Conservation (phyloP, 30 jellyfish, hydroid and myxozoan genomes). For the Aurelia sp. region DNA sequence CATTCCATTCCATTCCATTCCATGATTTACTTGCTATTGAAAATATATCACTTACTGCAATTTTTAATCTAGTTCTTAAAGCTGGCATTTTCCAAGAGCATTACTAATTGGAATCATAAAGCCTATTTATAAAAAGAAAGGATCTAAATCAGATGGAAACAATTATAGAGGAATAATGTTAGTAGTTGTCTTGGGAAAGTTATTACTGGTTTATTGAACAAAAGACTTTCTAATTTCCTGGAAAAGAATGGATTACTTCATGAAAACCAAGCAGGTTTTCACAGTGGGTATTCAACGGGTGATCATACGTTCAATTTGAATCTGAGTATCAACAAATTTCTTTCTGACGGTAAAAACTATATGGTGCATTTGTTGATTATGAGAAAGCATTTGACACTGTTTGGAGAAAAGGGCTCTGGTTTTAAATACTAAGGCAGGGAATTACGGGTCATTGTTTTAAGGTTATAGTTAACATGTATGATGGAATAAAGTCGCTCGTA, state of each 20-base stretch:
- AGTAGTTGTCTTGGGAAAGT: constrained; percentile 38
- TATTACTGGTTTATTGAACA: constrained; percentile 10
- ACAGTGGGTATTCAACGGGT: too few relatives aligned
- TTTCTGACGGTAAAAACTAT: constrained; percentile 18
- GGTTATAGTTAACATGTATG: too few relatives aligned
- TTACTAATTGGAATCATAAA: constrained; percentile 27
- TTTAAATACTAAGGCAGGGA: neutral
- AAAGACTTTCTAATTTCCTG: constrained; percentile 13
- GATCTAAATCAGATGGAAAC: constrained; percentile 8
- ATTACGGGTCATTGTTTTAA: constrained; percentile 1
- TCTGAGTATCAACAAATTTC: neutral
- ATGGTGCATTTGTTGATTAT: constrained; percentile 14
- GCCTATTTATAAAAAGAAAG: constrained; percentile 22
- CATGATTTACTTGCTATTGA: too few relatives aligned
- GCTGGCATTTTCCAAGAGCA: constrained; percentile 20
- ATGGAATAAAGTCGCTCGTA: constrained; percentile 3
- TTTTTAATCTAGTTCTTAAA: neutral
- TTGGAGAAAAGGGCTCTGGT: constrained; percentile 11
- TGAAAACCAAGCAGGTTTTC: constrained; percentile 40
- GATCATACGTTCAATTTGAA: too few relatives aligned
- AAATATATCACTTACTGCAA: neutral
- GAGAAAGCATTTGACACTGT: too few relatives aligned
- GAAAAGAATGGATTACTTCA: constrained; percentile 8
- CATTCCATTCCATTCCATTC: too few relatives aligned
- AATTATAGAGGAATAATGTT: constrained; percentile 21